Evolutionary conservation across 92 coral and sea anemone species (phyloP), one percentile per base, ranked within the genome.

Genomic region (Actinostola sp.): DNA sequence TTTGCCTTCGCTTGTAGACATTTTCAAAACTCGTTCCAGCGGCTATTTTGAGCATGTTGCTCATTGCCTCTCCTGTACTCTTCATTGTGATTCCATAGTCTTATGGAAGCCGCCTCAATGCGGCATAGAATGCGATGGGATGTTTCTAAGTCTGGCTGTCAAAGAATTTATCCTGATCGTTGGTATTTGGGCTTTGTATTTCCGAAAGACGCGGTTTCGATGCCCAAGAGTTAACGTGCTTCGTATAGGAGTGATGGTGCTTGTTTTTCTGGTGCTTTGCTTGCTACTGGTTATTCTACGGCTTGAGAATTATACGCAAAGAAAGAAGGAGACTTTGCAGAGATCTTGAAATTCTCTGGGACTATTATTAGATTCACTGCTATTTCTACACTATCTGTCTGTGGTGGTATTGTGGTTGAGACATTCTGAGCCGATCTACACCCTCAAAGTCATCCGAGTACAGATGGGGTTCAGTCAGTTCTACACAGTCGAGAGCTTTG

Each of bases 121-220:
- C 20, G 93, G 89, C 15, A 73, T 84, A 29, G 86, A 86, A 48
- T 94, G 98, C 49, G 97, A 91, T 52, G 98, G 97, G 9, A 34
- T 91, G 56, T 92, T 92, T 73, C 81, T 94, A 71, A 94, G 98
- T 67, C 85, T 94, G 55, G 87, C 97, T 51, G 91, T 94, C 42
- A 92, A 92, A 65, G 98, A 94, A 51, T 80, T 94, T 10, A 71
- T 94, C 58, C 63, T 94, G 29, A 67, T 88, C 31, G 88, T 87
- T 33, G 98, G 95, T 24, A 94, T 94, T 20, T 94, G 98, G 98
- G 98, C 97, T 31, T 79, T 94, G 80, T 94, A 92, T 82, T 94
- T 92, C 82, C 94, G 97, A 39, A 91, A 57, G 71, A 84, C 97
- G 30, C 97, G 98, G n/a, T n/a, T n/a, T n/a, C n/a, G n/a, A n/a